A percentile compares a stretch with the other conserved stretches of the same genome.
These are phyloP conservation scores for Varanus komodoensis DNA, from an alignment of 2,113 vertebrate species.

Conservation along the genomic window DNA sequence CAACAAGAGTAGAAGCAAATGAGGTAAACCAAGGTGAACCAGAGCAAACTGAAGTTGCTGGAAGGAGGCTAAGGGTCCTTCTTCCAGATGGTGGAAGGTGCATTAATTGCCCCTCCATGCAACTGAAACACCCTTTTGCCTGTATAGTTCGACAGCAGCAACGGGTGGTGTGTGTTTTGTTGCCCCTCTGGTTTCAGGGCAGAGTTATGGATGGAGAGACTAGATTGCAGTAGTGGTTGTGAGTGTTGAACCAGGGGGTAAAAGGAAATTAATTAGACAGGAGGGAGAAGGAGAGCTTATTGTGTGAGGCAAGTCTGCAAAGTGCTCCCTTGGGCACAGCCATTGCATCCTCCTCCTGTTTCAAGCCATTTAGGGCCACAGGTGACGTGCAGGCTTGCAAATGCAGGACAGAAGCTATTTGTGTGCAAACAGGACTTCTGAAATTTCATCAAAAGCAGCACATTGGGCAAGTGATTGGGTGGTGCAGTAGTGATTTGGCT, in stretches of 20 bases:
- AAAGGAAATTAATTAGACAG: conserved; percentile 5
- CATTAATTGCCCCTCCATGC: conserved; percentile 24
- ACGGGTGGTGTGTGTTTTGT: too few relatives aligned
- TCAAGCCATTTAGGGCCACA: not conserved
- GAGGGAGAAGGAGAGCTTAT: not conserved
- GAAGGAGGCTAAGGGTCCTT: not conserved
- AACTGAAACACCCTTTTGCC: not conserved
- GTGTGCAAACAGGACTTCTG: not conserved
- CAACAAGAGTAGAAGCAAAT: not conserved
- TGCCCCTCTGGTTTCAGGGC: not conserved
- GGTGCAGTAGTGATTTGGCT: not conserved
- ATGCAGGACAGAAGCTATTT: not conserved
- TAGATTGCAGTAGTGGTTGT: not conserved
- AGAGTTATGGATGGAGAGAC: not conserved
- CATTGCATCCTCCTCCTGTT: not conserved
- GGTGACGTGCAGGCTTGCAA: not conserved
- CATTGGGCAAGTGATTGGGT: too few relatives aligned
- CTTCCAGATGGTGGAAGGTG: not conserved
- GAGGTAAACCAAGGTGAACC: not conserved
- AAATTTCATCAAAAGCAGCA: not conserved
- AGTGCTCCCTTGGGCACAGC: not conserved
- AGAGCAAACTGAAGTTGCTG: not conserved
- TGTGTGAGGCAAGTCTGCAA: not conserved
- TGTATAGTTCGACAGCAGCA: not conserved
- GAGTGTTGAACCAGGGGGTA: not conserved